These are phyloP conservation scores for Gymnoscopelus microlampas DNA, from an alignment of 2,797 vertebrate species.

Conservation along the genomic window DNA sequence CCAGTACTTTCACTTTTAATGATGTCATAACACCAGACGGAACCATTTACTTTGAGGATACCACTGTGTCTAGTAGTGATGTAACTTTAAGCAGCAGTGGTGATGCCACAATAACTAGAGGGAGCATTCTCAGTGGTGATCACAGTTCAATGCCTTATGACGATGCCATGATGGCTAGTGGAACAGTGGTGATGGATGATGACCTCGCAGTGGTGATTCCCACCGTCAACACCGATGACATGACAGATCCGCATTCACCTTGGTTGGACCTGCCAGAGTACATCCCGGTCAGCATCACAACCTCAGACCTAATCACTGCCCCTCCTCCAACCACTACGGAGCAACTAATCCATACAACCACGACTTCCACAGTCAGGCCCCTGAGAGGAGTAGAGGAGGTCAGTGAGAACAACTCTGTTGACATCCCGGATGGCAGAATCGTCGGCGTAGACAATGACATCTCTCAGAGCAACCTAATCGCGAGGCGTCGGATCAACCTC, in stretches of 20 bases:
- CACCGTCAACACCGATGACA: slow-evolving; percentile 48
- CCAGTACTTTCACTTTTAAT: slow-evolving; percentile 11
- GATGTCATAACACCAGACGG: slow-evolving; percentile 46
- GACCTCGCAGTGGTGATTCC: slow-evolving; percentile 57
- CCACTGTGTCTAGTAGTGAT: slow-evolving; percentile 32
- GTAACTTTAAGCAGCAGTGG: slow-evolving; percentile 42
- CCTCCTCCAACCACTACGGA: slow-evolving; percentile 22
- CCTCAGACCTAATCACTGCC: slow-evolving; percentile 11
- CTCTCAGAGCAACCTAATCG: slow-evolving; percentile 88
- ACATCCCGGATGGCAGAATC: slow-evolving; percentile 81
- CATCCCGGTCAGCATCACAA: slow-evolving; percentile 49
- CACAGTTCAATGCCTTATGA: slow-evolving; percentile 55
- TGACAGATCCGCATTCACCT: slow-evolving; percentile 45
- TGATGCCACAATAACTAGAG: slow-evolving; percentile 45
- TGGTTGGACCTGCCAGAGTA: slow-evolving; percentile 76
- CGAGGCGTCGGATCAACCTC: slow-evolving; percentile 81
- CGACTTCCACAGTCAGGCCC: slow-evolving; percentile 34
- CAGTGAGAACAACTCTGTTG: slow-evolving; percentile 87
- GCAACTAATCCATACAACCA: slow-evolving; percentile 23
- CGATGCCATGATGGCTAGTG: slow-evolving; percentile 33
- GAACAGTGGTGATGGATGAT: slow-evolving; percentile 61
- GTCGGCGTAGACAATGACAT: slow-evolving; percentile 79
- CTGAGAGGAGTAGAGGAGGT: slow-evolving; percentile 75
- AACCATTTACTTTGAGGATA: slow-evolving; percentile 1
- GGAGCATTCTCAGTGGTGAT: slow-evolving; percentile 54